phyloP scores from a whole-genome alignment of 2,888 invertebrate species.

The Dione juno region DNA sequence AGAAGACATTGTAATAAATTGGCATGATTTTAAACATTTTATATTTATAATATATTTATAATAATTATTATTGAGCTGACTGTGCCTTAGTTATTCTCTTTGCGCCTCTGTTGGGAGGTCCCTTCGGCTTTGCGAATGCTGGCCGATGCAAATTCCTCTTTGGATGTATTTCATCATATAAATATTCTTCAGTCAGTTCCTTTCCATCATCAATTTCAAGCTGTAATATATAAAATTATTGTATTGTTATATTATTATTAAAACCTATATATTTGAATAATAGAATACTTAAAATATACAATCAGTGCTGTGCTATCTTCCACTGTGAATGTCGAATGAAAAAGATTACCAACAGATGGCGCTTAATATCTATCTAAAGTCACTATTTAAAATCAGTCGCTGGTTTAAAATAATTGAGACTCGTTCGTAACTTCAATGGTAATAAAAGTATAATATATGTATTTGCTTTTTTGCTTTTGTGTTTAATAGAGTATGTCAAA shows the following conservation, averaged over 20 bases:
- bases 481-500: no score
- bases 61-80: slow-evolving; percentile 61
- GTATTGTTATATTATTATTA: not conserved
- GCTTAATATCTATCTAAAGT: no score
- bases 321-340: no score
- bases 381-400: no score
- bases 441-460: no score
- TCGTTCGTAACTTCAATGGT: no score
- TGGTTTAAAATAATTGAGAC: no score
- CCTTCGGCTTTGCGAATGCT: slow-evolving; percentile 98
- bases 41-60: not conserved
- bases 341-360: no score
- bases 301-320: no score
- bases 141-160: slow-evolving; percentile 93
- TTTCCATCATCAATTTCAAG: slow-evolving; percentile 95
- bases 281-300: no score
- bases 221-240: slow-evolving; percentile 72
- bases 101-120: slow-evolving; percentile 96
- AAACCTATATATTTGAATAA: no score
- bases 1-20: slow-evolving; percentile 17
- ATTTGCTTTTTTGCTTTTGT: no score
- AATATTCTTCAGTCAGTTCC: slow-evolving; percentile 94
- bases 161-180: slow-evolving; percentile 97
- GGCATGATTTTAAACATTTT: slow-evolving; percentile 9
- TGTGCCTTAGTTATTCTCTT: slow-evolving; percentile 92